Evolutionary conservation across 1,140 invertebrate genomes (phyloP).

Genomic region (Sipha flava): DNA sequence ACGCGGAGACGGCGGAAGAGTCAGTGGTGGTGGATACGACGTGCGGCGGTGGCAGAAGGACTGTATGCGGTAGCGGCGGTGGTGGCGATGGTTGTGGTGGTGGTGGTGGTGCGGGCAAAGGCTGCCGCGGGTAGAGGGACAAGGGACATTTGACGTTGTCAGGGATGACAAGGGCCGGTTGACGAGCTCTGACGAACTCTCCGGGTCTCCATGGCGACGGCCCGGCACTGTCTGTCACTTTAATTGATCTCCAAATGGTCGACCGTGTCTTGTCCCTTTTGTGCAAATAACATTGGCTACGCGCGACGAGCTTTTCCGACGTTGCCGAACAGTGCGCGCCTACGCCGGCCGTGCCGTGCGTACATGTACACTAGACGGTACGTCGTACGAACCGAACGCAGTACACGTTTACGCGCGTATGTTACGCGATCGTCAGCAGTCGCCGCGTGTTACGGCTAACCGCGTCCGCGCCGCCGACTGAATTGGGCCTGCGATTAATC

Average conservation of each 20-base stretch:
- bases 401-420: no score
- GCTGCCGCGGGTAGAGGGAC: background rate
- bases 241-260: conserved; percentile 33
- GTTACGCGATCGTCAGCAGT: no score
- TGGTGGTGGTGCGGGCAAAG: background rate
- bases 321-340: conserved; percentile 15
- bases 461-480: no score
- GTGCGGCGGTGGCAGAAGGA: background rate
- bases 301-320: conserved; percentile 7
- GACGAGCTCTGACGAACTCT: conserved; percentile 32
- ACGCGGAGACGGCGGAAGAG: no score
- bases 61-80: background rate
- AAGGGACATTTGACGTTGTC: conserved; percentile 30
- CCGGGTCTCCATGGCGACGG: conserved; percentile 23
- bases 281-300: conserved; percentile 26
- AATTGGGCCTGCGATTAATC: no score
- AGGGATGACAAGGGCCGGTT: conserved; percentile 33
- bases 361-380: no score
- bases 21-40: background rate
- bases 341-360: no score
- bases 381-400: no score
- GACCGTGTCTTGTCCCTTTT: conserved; percentile 31
- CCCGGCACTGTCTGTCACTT: conserved; percentile 30
- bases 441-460: no score
- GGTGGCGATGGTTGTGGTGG: background rate